Evolutionary conservation across 1,140 invertebrate genomes (phyloP), one percentile per base, ranked within the genome.

Genomic region (Solenopsis invicta): DNA sequence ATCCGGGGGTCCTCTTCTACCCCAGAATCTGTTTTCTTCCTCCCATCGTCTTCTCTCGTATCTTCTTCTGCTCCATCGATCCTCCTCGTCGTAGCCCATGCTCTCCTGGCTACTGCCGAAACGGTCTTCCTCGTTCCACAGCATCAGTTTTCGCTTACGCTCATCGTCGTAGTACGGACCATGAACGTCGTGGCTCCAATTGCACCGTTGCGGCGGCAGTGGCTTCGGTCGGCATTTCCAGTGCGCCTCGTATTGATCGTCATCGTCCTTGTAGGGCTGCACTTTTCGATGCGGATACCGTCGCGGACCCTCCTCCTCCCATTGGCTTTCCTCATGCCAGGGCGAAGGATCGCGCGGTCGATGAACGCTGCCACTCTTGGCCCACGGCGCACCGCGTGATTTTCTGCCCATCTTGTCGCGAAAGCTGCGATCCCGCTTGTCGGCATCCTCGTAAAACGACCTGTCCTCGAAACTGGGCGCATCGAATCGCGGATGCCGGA

Each of bases 51-150:
- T 91, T 78, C 94, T 92, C 1, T 95, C 95, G 77, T 94, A 95
- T 9, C 95, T 94, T 62, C 93, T 90, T 89, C 94, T 91, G 62
- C 90, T 85, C 94, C 95, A 93, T 77, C 94, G 90, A 85, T 95
- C 93, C 69, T 92, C 91, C 89, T 96, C 91, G 92, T 95, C 90
- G 94, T 96, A 93, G 34, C 96, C 95, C 93, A 95, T 95, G 62
- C 94, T 95, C 88, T 96, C 96, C 74, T 96, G 96, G 72, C 95
- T 96, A 75, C 95, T 96, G 45, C 95, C 94, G 67, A 96, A 96
- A 85, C 96, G 95, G 64, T 96, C 94, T n/a, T 95, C 95, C 34
- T 95, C 94, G 50, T 88, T 94, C 94, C 94, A 95, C 8, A 94
- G 75, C 72, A 93, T 89, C 89, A 94, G 92, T 74, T 94, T 93